Evolutionary conservation across 1,140 invertebrate species (phyloP).

Genomic region (Drosophila obscura): DNA sequence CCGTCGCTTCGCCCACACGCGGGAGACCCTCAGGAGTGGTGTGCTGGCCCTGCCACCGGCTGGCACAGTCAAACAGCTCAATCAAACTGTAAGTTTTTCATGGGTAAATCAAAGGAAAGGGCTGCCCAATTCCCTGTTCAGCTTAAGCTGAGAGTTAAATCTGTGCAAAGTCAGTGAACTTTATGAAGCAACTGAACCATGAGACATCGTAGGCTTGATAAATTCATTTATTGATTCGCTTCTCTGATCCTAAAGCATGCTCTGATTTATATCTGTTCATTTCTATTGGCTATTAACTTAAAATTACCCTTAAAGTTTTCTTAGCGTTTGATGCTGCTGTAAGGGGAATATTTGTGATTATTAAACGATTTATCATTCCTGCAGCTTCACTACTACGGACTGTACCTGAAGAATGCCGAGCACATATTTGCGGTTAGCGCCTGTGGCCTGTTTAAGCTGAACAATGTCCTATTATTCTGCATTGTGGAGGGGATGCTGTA

Average conservation of each 20-base stretch:
- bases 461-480: conserved; percentile 58
- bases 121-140: neutral
- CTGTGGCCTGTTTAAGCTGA: conserved; percentile 63
- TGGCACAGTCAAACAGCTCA: conserved; percentile 27
- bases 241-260: no score
- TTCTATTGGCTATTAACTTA: no score
- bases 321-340: no score
- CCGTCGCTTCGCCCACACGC: conserved; percentile 11
- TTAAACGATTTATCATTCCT: conserved; percentile 7
- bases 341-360: neutral
- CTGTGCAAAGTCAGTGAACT: no score
- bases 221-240: no score
- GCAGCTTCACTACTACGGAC: conserved; percentile 54
- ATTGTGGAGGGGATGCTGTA: conserved; percentile 52
- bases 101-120: neutral
- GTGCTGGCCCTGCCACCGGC: conserved; percentile 12
- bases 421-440: conserved; percentile 38
- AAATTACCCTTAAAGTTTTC: no score
- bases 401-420: conserved; percentile 53
- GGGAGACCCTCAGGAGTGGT: neutral
- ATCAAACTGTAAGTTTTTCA: conserved; percentile 42
- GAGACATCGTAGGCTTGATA: no score
- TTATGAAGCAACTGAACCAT: no score
- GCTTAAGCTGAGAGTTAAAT: neutral
- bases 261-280: no score